Conservation (phyloP, 2,888 invertebrate genomes). For the Steinernema scapterisci region DNA sequence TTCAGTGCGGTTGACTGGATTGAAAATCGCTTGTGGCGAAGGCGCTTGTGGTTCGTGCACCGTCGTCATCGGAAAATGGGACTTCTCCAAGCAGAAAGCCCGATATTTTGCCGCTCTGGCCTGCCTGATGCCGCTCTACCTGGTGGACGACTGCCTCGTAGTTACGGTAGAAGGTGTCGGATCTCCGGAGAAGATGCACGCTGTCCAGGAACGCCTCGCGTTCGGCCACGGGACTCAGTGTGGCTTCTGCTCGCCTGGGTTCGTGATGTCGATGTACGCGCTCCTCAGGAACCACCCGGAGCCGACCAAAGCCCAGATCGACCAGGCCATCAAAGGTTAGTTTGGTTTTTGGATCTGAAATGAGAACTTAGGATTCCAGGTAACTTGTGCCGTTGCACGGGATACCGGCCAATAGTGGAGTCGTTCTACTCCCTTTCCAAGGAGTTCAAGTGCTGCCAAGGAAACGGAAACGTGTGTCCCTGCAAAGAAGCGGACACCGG, state of each 20-base stretch:
- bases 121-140: slow-evolving; percentile 83
- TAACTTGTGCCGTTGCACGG: slow-evolving; percentile 87
- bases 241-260: slow-evolving; percentile 91
- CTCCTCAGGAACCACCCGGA: slow-evolving; percentile 77
- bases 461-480: slow-evolving; percentile 29
- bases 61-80: slow-evolving; percentile 76
- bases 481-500: slow-evolving; percentile 29
- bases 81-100: slow-evolving; percentile 31
- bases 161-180: slow-evolving; percentile 92
- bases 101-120: slow-evolving; percentile 76
- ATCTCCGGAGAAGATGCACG: slow-evolving; percentile 70
- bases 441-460: slow-evolving; percentile 36
- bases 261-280: slow-evolving; percentile 94
- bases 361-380: slow-evolving; percentile 68
- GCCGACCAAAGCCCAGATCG: slow-evolving; percentile 70
- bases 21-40: slow-evolving; percentile 89
- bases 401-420: slow-evolving; percentile 88
- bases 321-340: slow-evolving; percentile 48
- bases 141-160: slow-evolving; percentile 83
- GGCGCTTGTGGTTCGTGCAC: slow-evolving; percentile 95
- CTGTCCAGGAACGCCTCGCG: slow-evolving; percentile 32
- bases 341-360: neutral
- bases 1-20: slow-evolving; percentile 79
- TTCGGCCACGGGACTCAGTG: slow-evolving; percentile 39
- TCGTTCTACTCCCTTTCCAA: slow-evolving; percentile 74